phyloP scores from a whole-genome alignment of 2,888 invertebrate genomes.

The Tuberolachnus salignus region DNA sequence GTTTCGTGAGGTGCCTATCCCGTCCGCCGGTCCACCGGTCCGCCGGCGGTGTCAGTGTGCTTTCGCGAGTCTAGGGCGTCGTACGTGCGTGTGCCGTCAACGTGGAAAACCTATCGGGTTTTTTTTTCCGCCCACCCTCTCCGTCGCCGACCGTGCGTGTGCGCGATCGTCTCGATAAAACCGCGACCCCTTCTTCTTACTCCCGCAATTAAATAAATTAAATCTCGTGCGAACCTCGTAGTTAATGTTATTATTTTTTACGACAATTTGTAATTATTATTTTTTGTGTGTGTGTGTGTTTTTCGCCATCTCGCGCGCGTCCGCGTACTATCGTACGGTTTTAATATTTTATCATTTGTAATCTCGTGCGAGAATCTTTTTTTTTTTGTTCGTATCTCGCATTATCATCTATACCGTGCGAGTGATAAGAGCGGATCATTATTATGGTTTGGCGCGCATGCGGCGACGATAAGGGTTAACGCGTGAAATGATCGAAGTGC shows the following conservation, averaged over 20 bases:
- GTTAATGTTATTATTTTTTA: too few relatives aligned
- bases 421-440: not conserved
- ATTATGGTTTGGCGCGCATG: constrained; percentile 21
- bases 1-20: not conserved
- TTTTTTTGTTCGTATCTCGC: not conserved
- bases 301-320: too few relatives aligned
- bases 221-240: too few relatives aligned
- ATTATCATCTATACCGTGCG: too few relatives aligned
- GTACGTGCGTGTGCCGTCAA: not conserved
- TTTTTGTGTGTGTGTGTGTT: too few relatives aligned
- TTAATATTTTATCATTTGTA: not conserved
- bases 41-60: constrained; percentile 47
- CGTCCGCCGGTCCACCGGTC: constrained; percentile 34
- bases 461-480: constrained; percentile 3
- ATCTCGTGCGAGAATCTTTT: not conserved
- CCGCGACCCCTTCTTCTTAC: too few relatives aligned
- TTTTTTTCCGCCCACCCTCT: not conserved
- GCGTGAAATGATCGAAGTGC: constrained; percentile 43
- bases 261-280: too few relatives aligned
- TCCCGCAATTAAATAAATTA: too few relatives aligned
- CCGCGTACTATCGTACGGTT: too few relatives aligned
- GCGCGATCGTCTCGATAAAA: too few relatives aligned
- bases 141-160: too few relatives aligned
- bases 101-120: not conserved
- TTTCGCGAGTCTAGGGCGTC: constrained; percentile 12